These are phyloP conservation scores for Amblyteles armatorius DNA, from an alignment of 2,888 invertebrate species.

Conservation along the genomic window DNA sequence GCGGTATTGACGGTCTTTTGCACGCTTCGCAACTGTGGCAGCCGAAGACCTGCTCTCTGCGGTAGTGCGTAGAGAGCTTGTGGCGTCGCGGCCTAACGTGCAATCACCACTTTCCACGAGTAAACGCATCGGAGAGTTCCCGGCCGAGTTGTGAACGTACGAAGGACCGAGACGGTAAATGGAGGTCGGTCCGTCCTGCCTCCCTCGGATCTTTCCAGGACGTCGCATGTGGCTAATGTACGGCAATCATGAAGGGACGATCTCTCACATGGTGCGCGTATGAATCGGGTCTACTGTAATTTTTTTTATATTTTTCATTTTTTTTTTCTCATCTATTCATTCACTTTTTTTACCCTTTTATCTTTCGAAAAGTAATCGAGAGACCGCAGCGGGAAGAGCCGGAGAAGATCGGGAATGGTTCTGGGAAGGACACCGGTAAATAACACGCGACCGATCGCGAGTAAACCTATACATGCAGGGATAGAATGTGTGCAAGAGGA, in stretches of 20 bases:
- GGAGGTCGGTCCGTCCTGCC: slow-evolving; percentile 45
- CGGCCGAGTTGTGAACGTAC: slow-evolving; percentile 35
- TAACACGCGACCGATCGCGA: neutral
- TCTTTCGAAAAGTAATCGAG: slow-evolving; percentile 14
- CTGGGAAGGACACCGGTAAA: neutral
- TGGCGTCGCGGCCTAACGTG: slow-evolving; percentile 21
- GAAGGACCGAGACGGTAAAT: slow-evolving; percentile 30
- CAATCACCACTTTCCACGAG: slow-evolving; percentile 59
- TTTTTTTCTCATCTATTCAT: neutral
- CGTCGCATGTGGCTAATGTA: slow-evolving; percentile 50
- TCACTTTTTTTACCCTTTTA: neutral
- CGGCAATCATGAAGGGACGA: slow-evolving; percentile 43
- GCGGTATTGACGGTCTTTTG: slow-evolving; percentile 28
- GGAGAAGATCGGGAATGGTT: neutral
- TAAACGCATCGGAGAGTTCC: slow-evolving; percentile 32
- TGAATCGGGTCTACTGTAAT: slow-evolving; percentile 7
- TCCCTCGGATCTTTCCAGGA: slow-evolving; percentile 23
- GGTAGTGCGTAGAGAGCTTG: slow-evolving; percentile 1
- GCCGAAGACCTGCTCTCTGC: slow-evolving; percentile 8
- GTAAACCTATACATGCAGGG: neutral
- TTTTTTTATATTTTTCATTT: neutral
- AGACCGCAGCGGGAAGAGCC: neutral
- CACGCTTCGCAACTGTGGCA: slow-evolving; percentile 22
- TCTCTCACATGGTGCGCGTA: neutral
- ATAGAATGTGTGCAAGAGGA: neutral